Percentiles rank a stretch among this genome's conserved stretches.
Conservation (phyloP, 1,140 invertebrate species). For the Cherax quadricarinatus region DNA sequence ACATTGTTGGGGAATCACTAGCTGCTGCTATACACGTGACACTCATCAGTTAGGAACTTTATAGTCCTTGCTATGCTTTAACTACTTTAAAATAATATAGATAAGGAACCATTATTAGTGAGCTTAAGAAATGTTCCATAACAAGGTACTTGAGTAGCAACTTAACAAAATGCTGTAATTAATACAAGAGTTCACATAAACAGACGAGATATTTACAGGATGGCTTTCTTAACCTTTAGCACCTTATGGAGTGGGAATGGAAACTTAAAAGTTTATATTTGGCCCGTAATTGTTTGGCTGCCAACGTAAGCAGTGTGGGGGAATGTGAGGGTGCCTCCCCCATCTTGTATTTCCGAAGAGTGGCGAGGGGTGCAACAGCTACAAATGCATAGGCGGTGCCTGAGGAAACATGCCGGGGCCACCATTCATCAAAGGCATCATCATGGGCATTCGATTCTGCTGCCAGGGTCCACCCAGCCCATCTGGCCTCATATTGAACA, state of each 20-base stretch:
- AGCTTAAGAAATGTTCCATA: too few relatives aligned
- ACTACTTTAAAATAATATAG: too few relatives aligned
- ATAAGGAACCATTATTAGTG: too few relatives aligned
- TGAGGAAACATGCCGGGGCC: constrained; percentile 25
- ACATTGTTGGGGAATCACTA: too few relatives aligned
- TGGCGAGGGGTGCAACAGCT: not conserved
- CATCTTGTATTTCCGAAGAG: not conserved
- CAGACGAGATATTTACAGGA: not conserved
- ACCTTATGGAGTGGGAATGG: not conserved
- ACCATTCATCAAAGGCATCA: constrained; percentile 41
- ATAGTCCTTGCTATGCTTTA: too few relatives aligned
- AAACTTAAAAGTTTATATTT: not conserved
- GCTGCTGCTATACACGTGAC: too few relatives aligned
- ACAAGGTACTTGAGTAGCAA: too few relatives aligned
- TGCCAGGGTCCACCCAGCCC: constrained; percentile 17
- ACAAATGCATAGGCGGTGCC: constrained; percentile 59
- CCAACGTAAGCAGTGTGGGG: not conserved
- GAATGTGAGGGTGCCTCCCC: too few relatives aligned
- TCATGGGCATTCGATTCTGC: constrained; percentile 33
- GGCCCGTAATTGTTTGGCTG: not conserved
- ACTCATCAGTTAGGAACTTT: too few relatives aligned
- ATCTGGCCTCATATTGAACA: not conserved
- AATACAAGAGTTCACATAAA: not conserved
- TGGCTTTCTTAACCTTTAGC: not conserved
- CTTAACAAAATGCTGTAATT: too few relatives aligned